Evolutionary conservation across 2,797 vertebrate genomes (phyloP).

Genomic region (Centropyge bicolor): DNA sequence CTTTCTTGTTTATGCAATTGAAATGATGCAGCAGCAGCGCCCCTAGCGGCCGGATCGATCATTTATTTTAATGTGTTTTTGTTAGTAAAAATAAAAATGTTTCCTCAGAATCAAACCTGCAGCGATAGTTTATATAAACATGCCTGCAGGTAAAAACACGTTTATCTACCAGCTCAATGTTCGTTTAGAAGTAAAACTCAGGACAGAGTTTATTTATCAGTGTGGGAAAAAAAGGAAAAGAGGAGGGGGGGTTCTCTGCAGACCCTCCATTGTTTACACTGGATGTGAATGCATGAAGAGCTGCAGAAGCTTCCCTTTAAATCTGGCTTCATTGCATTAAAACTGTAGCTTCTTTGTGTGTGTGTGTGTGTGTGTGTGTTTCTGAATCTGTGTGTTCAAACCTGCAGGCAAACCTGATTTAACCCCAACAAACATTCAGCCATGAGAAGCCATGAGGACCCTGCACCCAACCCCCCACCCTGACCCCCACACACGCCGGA

Average conservation of each 20-base stretch:
- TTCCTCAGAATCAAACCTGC: not conserved
- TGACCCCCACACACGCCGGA: not conserved
- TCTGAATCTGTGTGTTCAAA: not conserved
- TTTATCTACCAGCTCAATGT: not conserved
- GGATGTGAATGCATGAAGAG: not conserved
- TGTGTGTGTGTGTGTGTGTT: not conserved
- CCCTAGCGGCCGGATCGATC: not conserved
- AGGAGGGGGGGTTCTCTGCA: not conserved
- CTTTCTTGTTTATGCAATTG: slow-evolving; percentile 6
- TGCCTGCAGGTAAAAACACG: no score
- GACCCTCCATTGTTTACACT: slow-evolving; percentile 43
- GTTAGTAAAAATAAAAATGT: not conserved
- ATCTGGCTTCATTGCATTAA: rapidly evolving
- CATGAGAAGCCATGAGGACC: rapidly evolving
- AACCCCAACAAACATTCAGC: not conserved
- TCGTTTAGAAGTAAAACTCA: not conserved
- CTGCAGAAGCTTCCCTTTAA: not conserved
- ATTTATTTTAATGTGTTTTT: not conserved
- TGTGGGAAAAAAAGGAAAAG: not conserved
- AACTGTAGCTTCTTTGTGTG: not conserved
- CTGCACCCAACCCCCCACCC: no score
- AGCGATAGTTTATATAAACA: rapidly evolving
- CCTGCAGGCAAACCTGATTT: not conserved
- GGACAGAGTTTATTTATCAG: not conserved
- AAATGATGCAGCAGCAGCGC: not conserved